phyloP scores from a whole-genome alignment of 2,888 invertebrate species.

The Baronia brevicornis region DNA sequence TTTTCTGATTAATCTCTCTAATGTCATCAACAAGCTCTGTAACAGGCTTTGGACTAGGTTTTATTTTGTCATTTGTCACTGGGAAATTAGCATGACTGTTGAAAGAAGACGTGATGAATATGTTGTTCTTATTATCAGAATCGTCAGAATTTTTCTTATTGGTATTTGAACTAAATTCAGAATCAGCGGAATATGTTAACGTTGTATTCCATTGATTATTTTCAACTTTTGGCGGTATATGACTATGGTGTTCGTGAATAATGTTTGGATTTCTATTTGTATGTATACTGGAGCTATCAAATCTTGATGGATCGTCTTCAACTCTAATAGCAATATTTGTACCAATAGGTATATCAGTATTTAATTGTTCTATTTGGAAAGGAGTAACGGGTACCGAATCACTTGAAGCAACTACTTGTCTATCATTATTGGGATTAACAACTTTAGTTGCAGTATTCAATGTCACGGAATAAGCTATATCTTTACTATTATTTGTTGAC shows the following conservation, averaged over 20 bases:
- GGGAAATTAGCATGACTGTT: slow-evolving; percentile 72
- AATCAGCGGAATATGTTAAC: no score
- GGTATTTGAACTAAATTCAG: background rate
- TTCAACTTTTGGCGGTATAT: slow-evolving; percentile 34
- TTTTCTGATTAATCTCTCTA: slow-evolving; percentile 35
- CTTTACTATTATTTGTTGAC: slow-evolving; percentile 31
- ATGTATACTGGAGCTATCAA: slow-evolving; percentile 45
- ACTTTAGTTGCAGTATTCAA: slow-evolving; percentile 58
- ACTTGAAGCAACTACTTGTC: slow-evolving; percentile 54
- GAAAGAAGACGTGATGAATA: slow-evolving; percentile 29
- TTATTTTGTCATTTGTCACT: slow-evolving; percentile 47
- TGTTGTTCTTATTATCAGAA: slow-evolving; percentile 19
- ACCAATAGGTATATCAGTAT: slow-evolving; percentile 66
- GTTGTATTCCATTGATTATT: slow-evolving; percentile 62
- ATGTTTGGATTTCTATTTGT: slow-evolving; percentile 35
- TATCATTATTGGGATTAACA: slow-evolving; percentile 38
- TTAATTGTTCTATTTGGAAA: slow-evolving; percentile 41
- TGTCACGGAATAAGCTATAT: slow-evolving; percentile 51
- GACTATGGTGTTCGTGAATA: slow-evolving; percentile 31
- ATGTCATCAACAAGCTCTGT: slow-evolving; percentile 24
- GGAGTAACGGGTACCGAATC: slow-evolving; percentile 49
- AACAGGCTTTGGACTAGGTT: slow-evolving; percentile 6
- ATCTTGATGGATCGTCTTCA: slow-evolving; percentile 50
- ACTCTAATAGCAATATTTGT: slow-evolving; percentile 69
- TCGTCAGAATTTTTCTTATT: slow-evolving; percentile 8